phyloP scores from a whole-genome alignment of 1,140 invertebrate genomes.

The Drosophila ambigua region DNA sequence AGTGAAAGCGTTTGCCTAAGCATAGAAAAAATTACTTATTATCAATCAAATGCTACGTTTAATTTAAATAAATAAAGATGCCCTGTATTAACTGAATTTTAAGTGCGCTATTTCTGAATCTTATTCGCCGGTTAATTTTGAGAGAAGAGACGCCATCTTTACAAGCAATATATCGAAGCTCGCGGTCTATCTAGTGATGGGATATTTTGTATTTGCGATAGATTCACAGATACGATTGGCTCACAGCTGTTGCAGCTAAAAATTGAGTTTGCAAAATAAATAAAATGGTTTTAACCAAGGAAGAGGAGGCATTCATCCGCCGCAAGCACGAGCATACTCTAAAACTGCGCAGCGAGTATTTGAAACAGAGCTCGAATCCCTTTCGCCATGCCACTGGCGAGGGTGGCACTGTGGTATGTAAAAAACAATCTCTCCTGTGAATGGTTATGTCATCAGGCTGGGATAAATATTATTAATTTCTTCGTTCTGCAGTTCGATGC shows the following conservation, averaged over 20 bases:
- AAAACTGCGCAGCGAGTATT: slow-evolving; percentile 85
- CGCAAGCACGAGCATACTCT: slow-evolving; percentile 77
- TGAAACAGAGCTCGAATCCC: slow-evolving; percentile 89
- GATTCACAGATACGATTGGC: no score
- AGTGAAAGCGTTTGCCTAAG: no score
- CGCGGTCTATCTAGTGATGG: no score
- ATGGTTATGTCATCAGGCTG: slow-evolving; percentile 82
- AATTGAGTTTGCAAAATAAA: slow-evolving; percentile 31
- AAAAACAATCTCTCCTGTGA: slow-evolving; percentile 7
- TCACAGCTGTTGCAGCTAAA: slow-evolving; percentile 14
- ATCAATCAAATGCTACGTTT: no score
- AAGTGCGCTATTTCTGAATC: no score
- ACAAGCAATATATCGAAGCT: no score
- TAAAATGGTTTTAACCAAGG: slow-evolving; percentile 61
- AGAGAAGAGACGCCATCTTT: no score
- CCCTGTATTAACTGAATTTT: no score
- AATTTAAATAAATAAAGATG: no score
- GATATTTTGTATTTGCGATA: no score
- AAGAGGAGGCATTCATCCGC: slow-evolving; percentile 62
- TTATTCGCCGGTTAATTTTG: no score
- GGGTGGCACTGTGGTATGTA: slow-evolving; percentile 87
- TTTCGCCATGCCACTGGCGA: slow-evolving; percentile 85
- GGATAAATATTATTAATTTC: slow-evolving; percentile 19
- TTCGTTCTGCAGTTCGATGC: slow-evolving; percentile 88
- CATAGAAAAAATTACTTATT: no score